These are phyloP conservation scores for Tenualosa thibaudeaui DNA, from an alignment of 2,797 vertebrate species.

Conservation along the genomic window DNA sequence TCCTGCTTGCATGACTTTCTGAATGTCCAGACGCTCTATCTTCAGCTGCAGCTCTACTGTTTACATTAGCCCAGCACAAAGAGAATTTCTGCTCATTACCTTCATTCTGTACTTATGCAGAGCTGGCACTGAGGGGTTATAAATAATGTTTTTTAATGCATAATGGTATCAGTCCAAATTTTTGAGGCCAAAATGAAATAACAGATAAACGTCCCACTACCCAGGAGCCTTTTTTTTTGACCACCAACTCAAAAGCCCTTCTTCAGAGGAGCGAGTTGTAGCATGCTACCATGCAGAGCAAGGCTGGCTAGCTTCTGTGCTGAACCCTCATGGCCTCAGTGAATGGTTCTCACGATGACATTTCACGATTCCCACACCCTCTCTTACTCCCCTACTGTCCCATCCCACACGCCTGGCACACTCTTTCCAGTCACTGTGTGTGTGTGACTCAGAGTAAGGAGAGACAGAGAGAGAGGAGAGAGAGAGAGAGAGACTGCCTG, in stretches of 20 bases:
- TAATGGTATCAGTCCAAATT: background rate
- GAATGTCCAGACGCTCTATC: conserved; percentile 16
- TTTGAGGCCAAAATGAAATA: background rate
- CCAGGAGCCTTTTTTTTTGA: background rate
- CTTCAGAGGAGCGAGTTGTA: background rate
- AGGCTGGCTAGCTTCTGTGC: conserved; percentile 46
- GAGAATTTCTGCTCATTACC: conserved; percentile 35
- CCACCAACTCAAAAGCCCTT: background rate
- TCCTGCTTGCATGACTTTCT: background rate
- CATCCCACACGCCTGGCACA: conserved; percentile 48
- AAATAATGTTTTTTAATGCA: conserved; percentile 46
- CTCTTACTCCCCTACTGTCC: conserved; percentile 46
- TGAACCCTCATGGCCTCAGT: conserved; percentile 29
- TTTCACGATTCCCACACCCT: conserved; percentile 61
- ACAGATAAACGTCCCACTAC: background rate
- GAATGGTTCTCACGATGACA: conserved; percentile 56
- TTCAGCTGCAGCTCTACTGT: conserved; percentile 7
- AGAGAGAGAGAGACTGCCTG: background rate
- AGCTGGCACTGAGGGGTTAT: conserved; percentile 31
- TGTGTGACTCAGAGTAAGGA: background rate
- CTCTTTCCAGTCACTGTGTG: conserved; percentile 37
- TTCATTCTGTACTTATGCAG: conserved; percentile 32
- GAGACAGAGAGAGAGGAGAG: background rate
- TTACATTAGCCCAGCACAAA: conserved; percentile 23
- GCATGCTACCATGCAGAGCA: background rate